Evolutionary conservation across 37 sponge, comb jelly and placozoan genomes (phyloP).

Genomic region (Sycon ciliatum): DNA sequence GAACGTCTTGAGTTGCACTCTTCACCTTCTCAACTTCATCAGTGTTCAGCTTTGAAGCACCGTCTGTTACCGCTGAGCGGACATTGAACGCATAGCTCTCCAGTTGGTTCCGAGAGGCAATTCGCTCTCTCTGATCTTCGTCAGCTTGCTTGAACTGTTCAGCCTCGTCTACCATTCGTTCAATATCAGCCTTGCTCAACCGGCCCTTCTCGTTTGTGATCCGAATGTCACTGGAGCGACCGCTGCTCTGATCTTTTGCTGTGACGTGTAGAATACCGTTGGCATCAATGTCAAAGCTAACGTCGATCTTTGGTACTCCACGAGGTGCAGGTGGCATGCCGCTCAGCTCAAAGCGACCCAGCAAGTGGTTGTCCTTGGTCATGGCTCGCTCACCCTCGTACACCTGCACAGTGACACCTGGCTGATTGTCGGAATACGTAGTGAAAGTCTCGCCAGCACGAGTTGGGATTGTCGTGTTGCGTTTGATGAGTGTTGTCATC

Average conservation of each 20-base stretch:
- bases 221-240: conserved; percentile 20
- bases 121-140: conserved; percentile 26
- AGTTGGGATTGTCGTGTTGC: conserved; percentile 92
- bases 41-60: conserved; percentile 77
- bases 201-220: conserved; percentile 54
- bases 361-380: conserved; percentile 40
- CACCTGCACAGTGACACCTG: conserved; percentile 77
- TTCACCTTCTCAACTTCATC: conserved; percentile 94
- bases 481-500: conserved; percentile 89
- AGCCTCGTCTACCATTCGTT: conserved; percentile 45
- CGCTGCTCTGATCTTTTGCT: conserved; percentile 34
- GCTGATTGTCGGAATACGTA: conserved; percentile 89
- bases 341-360: conserved; percentile 35
- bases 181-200: conserved; percentile 38
- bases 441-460: conserved; percentile 78
- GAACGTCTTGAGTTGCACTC: conserved; percentile 73
- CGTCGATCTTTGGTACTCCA: conserved; percentile 48
- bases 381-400: conserved; percentile 45
- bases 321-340: conserved; percentile 44
- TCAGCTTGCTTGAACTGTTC: conserved; percentile 39
- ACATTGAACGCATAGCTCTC: conserved; percentile 45
- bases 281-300: conserved; percentile 45
- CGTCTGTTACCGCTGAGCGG: no score
- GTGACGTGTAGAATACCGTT: conserved; percentile 49
- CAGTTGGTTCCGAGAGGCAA: conserved; percentile 33